Base-by-base conservation (phyloP, 2,888 invertebrate species). In the Tenthredo mesomela region DNA sequence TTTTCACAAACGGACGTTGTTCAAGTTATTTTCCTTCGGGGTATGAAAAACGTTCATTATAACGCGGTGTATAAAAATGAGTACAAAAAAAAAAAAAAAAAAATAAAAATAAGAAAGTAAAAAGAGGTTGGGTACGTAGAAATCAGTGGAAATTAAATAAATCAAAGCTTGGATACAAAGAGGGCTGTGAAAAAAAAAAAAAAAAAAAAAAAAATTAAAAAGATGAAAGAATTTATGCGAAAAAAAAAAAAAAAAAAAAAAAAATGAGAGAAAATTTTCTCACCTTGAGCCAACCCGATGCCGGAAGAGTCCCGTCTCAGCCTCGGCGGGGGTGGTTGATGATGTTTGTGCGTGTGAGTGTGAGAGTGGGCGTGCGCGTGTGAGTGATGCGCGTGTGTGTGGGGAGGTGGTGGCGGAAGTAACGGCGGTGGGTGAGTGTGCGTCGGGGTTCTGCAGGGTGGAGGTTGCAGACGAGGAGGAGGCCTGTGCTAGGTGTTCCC, bases 401-500 rank as follows among this genome's bases (percentile, higher is more conserved):
- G 82, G 47, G 65, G 82, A 15, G 65, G 82, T 29, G 82, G 82
- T 18, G 65, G 82, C 25, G 82, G 82, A 54, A 82, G 67, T 58
- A 61, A 61, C 40, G 80, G 40, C 25, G 65, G 82, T 43, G 67
- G 82, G 89, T 90, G 92, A 78, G 90, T 92, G 92, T 91, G 92
- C 90, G 91, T 91, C 90, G 92, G 91, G 84, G 90, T 91, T 91
- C 90, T 91, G 91, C 91, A 92, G 86, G 89, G 86, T 85, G 86
- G 88, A 71, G 87, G 88, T 50, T 88, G 88, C 84, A 88, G 88
- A 80, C 88, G 91, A 90, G 87, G 90, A 89, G 89, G 92, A 91
- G 90, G 92, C 92, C 92, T 92, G 92, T 93, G 93, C 93, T 93
- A 93, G 93, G 92, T 93, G 91, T 91, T 92, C 90, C 91, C 92